Evolutionary conservation across 2,113 vertebrate genomes (phyloP).

Genomic region (Spermophilus dauricus): DNA sequence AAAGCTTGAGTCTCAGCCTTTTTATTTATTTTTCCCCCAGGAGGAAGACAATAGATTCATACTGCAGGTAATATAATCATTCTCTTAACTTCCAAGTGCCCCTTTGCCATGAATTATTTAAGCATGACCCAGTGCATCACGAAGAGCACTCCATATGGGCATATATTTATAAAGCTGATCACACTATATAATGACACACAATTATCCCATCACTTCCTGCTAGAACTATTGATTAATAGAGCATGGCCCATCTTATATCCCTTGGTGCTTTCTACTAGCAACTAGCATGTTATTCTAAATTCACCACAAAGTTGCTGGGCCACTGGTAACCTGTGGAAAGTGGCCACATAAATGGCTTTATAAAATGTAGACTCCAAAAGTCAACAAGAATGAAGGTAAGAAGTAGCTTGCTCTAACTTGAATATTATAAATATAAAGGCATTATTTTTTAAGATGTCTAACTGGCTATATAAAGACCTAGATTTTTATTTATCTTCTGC

Average conservation of each 20-base stretch:
- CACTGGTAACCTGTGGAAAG: neutral
- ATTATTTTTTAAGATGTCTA: conserved; percentile 28
- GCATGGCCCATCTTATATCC: neutral
- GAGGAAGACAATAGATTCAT: neutral
- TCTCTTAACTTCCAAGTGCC: neutral
- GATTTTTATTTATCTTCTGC: conserved; percentile 34
- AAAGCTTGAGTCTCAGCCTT: neutral
- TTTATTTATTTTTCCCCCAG: neutral
- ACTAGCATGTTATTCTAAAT: neutral
- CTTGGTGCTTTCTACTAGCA: neutral
- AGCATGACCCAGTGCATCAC: neutral
- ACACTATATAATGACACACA: neutral
- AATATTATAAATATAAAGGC: neutral
- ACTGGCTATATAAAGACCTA: conserved; percentile 36
- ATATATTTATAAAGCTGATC: neutral
- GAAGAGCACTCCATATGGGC: neutral
- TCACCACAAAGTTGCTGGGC: neutral
- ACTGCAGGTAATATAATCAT: neutral
- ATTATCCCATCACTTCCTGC: neutral
- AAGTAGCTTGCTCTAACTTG: neutral
- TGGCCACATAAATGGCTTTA: neutral
- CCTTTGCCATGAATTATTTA: neutral
- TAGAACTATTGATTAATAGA: neutral
- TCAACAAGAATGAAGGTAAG: conserved; percentile 9
- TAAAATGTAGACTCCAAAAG: neutral